A percentile compares a stretch with the other conserved stretches of the same genome.
These are phyloP conservation scores for Glossosoma conforme DNA, from an alignment of 1,140 invertebrate genomes.

Conservation along the genomic window DNA sequence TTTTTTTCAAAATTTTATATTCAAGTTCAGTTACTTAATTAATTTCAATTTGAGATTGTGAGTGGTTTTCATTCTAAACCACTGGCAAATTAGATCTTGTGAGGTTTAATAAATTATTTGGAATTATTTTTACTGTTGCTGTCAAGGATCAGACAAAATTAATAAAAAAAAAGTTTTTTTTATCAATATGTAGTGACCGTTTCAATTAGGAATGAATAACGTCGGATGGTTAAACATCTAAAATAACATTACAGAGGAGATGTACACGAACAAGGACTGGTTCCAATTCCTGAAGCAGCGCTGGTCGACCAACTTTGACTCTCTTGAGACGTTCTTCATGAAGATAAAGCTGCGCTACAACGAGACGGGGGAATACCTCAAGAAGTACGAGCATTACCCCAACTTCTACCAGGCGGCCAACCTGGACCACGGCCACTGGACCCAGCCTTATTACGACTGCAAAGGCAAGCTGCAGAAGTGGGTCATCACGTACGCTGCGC, in stretches of 20 bases:
- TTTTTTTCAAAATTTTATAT: too few relatives aligned
- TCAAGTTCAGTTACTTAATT: too few relatives aligned
- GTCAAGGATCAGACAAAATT: too few relatives aligned
- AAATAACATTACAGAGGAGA: constrained; percentile 56
- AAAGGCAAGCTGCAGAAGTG: constrained; percentile 88
- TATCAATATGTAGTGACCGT: too few relatives aligned
- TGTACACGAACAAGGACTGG: constrained; percentile 81
- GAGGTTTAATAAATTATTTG: too few relatives aligned
- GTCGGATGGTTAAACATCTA: too few relatives aligned
- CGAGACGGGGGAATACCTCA: constrained; percentile 73
- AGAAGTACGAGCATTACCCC: constrained; percentile 87
- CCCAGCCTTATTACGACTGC: constrained; percentile 91
- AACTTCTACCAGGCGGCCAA: constrained; percentile 83
- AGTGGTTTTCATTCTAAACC: too few relatives aligned
- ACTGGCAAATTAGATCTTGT: too few relatives aligned
- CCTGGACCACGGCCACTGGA: constrained; percentile 88
- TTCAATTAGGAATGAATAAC: too few relatives aligned
- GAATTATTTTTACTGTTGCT: too few relatives aligned
- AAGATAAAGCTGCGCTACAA: constrained; percentile 91
- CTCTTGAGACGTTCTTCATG: constrained; percentile 85
- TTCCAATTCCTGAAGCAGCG: constrained; percentile 85
- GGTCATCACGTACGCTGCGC: constrained; percentile 91
- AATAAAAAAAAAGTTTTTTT: too few relatives aligned
- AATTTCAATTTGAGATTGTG: too few relatives aligned
- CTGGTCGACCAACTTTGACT: constrained; percentile 92